Evolutionary conservation across 1,140 invertebrate species (phyloP), one percentile per base, ranked within the genome.

Genomic region (Achatina immaculata): DNA sequence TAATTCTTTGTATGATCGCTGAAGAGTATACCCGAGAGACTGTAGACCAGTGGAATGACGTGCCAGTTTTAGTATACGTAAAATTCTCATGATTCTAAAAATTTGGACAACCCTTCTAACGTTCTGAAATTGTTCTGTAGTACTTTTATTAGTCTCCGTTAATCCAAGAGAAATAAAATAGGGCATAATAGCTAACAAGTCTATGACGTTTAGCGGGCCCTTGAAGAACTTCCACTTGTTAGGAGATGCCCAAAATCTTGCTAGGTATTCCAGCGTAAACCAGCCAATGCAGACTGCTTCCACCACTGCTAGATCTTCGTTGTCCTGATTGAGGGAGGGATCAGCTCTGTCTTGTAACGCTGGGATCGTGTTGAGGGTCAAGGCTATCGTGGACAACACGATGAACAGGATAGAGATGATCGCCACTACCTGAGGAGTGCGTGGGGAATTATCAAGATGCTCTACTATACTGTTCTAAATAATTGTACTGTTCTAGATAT

Each of bases 201-300:
- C 98, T 92, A 99, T 99, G 84, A 99, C 95, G 92, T 99, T 99
- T 86, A 99, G 94, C 91, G 97, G 97, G 89, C 98, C 97, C 84
- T 99, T 99, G 93, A 99, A 99, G 93, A 99, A 99, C 92, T 99
- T 98, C 96, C 98, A 99, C 92, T 99, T 99, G 93, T 99, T 96
- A 85, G 98, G 98, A 83, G 98, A 98, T 81, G 98, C 97, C 93
- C 96, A 97, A 93, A 99, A 99, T 88, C 98, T 94, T 85, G 99
- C 94, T 89, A 99, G 94, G 93, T 99, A 99, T 92, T 99, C 98
- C 88, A 99, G 93, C 58, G 98, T 99, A 93, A 99, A 99, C 97
- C 99, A 99, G 83, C 98, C 97, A 92, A 99, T 99, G 94, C 98
- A 99, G 85, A 99, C 96, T 81, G 97, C 97, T 93, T 99, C 98